Percentiles rank a stretch among this genome's conserved stretches.
These are phyloP conservation scores for Brassicogethes aeneus DNA, from an alignment of 2,888 invertebrate genomes.

Conservation along the genomic window DNA sequence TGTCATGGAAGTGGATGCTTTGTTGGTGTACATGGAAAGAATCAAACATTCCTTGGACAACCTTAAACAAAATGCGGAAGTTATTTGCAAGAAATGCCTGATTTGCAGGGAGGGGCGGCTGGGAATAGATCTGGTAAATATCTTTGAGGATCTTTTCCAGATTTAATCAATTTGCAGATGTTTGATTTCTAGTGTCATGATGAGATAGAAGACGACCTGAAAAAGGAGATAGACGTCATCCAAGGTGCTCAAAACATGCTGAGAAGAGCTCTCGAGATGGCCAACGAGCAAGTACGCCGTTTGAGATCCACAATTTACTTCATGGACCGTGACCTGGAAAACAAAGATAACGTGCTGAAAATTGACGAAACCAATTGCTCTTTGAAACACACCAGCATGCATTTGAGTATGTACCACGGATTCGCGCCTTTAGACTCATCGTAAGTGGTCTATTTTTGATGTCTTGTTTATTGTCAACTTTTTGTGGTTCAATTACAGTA, in stretches of 20 bases:
- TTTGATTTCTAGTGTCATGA: slow-evolving; percentile 45
- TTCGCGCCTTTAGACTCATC: slow-evolving; percentile 53
- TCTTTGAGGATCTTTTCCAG: too few relatives aligned
- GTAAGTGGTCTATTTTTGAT: slow-evolving; percentile 34
- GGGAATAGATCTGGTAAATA: slow-evolving; percentile 64
- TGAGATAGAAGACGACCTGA: slow-evolving; percentile 70
- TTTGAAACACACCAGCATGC: slow-evolving; percentile 61
- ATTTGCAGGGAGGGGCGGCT: slow-evolving; percentile 66
- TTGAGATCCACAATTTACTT: slow-evolving; percentile 71
- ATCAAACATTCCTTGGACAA: slow-evolving; percentile 67
- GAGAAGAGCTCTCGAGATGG: slow-evolving; percentile 62
- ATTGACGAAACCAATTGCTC: slow-evolving; percentile 64
- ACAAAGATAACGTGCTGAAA: slow-evolving; percentile 70
- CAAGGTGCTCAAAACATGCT: slow-evolving; percentile 56
- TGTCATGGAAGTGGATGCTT: slow-evolving; percentile 66
- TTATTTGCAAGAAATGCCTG: slow-evolving; percentile 67
- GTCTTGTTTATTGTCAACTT: too few relatives aligned
- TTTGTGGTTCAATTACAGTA: too few relatives aligned
- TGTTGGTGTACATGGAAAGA: slow-evolving; percentile 65
- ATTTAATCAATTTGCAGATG: slow-evolving; percentile 11
- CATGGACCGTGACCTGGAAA: slow-evolving; percentile 74
- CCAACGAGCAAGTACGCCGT: slow-evolving; percentile 74
- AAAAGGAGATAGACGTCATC: slow-evolving; percentile 70
- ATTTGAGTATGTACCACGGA: slow-evolving; percentile 64
- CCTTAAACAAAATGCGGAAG: slow-evolving; percentile 55